Evolutionary conservation across 2,888 invertebrate species (phyloP).

Genomic region (Orchestes rusci): DNA sequence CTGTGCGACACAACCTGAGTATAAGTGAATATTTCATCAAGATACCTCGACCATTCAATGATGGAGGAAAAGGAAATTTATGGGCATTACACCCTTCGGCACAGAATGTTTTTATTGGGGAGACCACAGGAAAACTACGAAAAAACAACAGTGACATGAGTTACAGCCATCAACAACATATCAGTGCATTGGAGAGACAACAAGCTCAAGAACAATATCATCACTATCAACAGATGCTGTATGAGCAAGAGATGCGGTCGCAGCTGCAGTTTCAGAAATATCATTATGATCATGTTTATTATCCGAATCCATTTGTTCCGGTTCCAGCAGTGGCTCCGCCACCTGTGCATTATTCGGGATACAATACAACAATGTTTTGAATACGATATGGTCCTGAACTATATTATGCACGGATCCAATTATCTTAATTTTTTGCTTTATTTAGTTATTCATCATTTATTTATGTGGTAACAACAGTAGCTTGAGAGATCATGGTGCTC

Average conservation of each 20-base stretch:
- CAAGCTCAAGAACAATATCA: conserved; percentile 46
- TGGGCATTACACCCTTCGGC: conserved; percentile 98
- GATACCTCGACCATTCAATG: conserved; percentile 96
- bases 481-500: too few species aligned
- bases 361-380: too few species aligned
- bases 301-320: conserved; percentile 1
- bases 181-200: conserved; percentile 42
- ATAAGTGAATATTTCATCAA: conserved; percentile 98
- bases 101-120: conserved; percentile 97
- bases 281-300: neutral
- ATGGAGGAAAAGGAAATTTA: conserved; percentile 94
- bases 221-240: conserved; percentile 2
- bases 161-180: conserved; percentile 57
- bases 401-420: too few species aligned
- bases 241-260: conserved; percentile 1
- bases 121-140: conserved; percentile 91
- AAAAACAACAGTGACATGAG: conserved; percentile 62
- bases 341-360: too few species aligned
- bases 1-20: conserved; percentile 93
- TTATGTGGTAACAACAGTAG: too few species aligned
- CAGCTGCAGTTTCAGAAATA: too few species aligned
- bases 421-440: too few species aligned
- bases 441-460: too few species aligned
- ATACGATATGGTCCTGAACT: too few species aligned
- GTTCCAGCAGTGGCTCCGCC: too few species aligned